Percentiles rank a stretch among this genome's conserved stretches.
Evolutionary conservation across 2,113 vertebrate species (phyloP).

Genomic region (Varanus salvator): DNA sequence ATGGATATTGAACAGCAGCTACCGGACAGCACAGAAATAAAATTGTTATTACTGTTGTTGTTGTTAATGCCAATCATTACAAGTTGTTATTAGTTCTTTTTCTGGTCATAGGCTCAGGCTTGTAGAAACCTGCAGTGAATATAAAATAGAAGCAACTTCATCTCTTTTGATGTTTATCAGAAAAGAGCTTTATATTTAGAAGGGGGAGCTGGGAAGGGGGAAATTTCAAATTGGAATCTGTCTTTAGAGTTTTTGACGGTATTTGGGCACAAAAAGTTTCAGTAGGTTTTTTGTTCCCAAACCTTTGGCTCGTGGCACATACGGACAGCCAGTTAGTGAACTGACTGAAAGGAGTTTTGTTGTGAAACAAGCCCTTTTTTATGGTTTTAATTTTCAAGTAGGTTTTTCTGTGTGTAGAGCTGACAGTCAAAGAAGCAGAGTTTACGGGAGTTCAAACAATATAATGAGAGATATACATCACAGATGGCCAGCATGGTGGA

Average conservation of each 20-base stretch:
- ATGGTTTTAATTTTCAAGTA: background rate
- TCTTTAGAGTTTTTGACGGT: conserved; percentile 22
- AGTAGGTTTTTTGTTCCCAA: conserved; percentile 35
- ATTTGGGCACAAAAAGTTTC: background rate
- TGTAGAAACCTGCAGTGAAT: conserved; percentile 31
- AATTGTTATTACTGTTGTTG: too few relatives aligned
- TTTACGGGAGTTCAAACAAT: background rate
- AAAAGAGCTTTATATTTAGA: conserved; percentile 6
- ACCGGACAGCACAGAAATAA: too few relatives aligned
- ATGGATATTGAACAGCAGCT: background rate
- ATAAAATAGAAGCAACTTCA: conserved; percentile 33
- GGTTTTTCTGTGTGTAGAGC: background rate
- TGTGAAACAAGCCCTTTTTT: conserved; percentile 26
- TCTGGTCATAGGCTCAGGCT: background rate
- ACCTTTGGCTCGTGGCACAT: background rate
- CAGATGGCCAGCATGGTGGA: background rate
- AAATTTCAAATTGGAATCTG: conserved; percentile 19
- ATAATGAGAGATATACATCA: background rate
- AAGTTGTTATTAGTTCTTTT: conserved; percentile 21
- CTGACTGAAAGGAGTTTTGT: background rate
- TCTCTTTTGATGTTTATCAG: conserved; percentile 20
- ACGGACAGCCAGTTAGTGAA: background rate
- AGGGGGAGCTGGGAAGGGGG: background rate
- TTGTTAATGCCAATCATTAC: background rate
- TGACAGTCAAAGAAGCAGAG: background rate